These are phyloP conservation scores for Lasioglossum villosulum DNA, from an alignment of 2,888 invertebrate genomes.

Conservation along the genomic window DNA sequence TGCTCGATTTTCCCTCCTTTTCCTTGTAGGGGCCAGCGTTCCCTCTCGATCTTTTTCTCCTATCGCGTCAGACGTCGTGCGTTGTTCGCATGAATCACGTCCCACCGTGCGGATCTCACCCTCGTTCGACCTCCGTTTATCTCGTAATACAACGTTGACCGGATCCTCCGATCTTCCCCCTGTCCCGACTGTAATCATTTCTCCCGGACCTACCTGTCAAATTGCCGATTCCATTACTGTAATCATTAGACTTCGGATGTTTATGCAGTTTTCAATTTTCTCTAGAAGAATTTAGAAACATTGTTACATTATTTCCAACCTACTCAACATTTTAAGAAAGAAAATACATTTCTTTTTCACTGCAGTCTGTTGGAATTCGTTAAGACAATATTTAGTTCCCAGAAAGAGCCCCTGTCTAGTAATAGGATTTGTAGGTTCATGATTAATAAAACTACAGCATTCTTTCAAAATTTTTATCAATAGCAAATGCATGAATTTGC, in stretches of 20 bases:
- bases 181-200: slow-evolving; percentile 29
- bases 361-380: too few relatives aligned
- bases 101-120: slow-evolving; percentile 42
- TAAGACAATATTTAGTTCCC: too few relatives aligned
- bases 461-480: too few relatives aligned
- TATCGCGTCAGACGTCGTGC: slow-evolving; percentile 46
- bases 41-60: slow-evolving; percentile 54
- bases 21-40: slow-evolving; percentile 38
- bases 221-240: slow-evolving; percentile 36
- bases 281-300: too few relatives aligned
- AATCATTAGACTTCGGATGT: neutral
- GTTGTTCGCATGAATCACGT: slow-evolving; percentile 72
- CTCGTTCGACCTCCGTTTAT: slow-evolving; percentile 62
- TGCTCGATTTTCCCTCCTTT: slow-evolving; percentile 72
- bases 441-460: too few relatives aligned
- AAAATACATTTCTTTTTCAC: too few relatives aligned
- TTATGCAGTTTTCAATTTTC: too few relatives aligned
- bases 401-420: too few relatives aligned
- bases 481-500: too few relatives aligned
- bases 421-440: too few relatives aligned
- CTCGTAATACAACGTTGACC: slow-evolving; percentile 57
- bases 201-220: slow-evolving; percentile 1
- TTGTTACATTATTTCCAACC: too few relatives aligned
- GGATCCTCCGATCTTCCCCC: slow-evolving; percentile 12
- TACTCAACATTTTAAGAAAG: too few relatives aligned